Percentiles rank a stretch among this genome's conserved stretches.
phyloP scores from a whole-genome alignment of 1,140 invertebrate genomes.

The Bombus terrestris region DNA sequence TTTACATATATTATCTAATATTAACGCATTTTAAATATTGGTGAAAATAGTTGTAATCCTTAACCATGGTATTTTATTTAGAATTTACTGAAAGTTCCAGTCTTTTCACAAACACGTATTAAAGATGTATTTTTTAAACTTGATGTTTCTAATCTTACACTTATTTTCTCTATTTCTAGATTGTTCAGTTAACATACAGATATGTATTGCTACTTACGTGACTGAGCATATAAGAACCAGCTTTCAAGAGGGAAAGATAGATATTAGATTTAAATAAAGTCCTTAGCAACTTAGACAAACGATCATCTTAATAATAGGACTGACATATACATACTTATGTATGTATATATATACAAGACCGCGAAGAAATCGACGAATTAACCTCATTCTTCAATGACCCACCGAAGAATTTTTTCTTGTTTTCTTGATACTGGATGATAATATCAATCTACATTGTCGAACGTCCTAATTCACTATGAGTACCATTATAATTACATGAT shows the following conservation, averaged over 20 bases:
- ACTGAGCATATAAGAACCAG: background rate
- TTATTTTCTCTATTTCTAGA: background rate
- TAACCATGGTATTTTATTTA: background rate
- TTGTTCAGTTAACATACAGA: background rate
- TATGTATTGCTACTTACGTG: background rate
- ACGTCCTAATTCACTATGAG: conserved; percentile 12
- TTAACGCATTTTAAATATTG: background rate
- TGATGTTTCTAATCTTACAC: background rate
- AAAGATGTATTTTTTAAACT: background rate
- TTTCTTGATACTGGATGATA: too few relatives aligned
- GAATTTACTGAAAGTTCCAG: background rate
- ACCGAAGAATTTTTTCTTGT: background rate
- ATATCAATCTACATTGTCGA: background rate
- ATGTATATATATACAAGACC: background rate
- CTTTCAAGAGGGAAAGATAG: background rate
- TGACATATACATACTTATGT: background rate
- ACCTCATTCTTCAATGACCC: background rate
- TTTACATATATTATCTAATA: background rate
- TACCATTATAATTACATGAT: conserved; percentile 43
- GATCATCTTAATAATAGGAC: background rate
- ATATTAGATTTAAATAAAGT: conserved; percentile 1
- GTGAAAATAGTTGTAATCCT: background rate
- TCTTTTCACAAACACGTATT: background rate
- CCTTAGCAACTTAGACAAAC: background rate
- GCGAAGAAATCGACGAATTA: conserved; percentile 11